These are phyloP conservation scores for Aphis craccivora DNA, from an alignment of 1,140 invertebrate genomes.

Conservation along the genomic window DNA sequence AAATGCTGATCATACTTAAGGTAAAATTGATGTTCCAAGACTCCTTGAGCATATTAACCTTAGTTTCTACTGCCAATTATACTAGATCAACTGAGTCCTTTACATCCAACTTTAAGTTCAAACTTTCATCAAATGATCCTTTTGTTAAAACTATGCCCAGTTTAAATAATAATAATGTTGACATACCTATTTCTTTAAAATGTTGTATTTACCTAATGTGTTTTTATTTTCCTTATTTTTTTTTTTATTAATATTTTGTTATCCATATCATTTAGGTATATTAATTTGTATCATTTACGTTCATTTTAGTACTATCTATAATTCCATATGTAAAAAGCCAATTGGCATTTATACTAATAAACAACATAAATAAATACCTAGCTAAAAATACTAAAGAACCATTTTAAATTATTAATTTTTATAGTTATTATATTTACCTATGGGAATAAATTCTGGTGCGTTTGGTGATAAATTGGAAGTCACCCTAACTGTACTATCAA, in stretches of 20 bases:
- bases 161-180: not conserved
- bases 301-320: too few relatives aligned
- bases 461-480: constrained; percentile 38
- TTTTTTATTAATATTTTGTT: too few relatives aligned
- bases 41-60: not conserved
- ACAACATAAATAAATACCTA: too few relatives aligned
- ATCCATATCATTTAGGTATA: too few relatives aligned
- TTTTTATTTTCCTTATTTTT: too few relatives aligned
- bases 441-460: constrained; percentile 46
- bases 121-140: not conserved
- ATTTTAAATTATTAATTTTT: not conserved
- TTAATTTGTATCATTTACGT: too few relatives aligned
- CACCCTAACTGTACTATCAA: not conserved
- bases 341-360: too few relatives aligned
- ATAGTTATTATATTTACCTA: not conserved
- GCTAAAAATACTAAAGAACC: not conserved
- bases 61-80: not conserved
- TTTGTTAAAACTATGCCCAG: not conserved
- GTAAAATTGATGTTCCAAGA: not conserved
- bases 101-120: not conserved
- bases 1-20: not conserved
- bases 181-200: not conserved
- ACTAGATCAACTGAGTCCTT: not conserved
- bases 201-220: too few relatives aligned
- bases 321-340: too few relatives aligned